A percentile compares a stretch with the other conserved stretches of the same genome.
These are phyloP conservation scores for Tenrec ecaudatus DNA, from an alignment of 2,113 vertebrate genomes.

Conservation along the genomic window DNA sequence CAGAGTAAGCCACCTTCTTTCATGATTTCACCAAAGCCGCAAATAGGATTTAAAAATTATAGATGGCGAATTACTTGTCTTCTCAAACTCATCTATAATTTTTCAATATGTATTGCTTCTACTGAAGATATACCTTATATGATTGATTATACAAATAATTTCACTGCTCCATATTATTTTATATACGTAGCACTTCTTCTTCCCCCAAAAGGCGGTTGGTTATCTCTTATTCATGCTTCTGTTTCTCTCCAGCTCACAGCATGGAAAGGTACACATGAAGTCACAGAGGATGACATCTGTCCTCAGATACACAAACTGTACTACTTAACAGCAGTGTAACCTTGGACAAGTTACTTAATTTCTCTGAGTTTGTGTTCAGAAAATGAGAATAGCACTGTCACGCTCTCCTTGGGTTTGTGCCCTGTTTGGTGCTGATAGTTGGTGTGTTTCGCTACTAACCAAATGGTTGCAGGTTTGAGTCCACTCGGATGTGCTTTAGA, in stretches of 20 bases:
- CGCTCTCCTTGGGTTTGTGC: background rate
- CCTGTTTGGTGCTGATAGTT: background rate
- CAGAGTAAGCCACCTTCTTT: background rate
- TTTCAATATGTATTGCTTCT: background rate
- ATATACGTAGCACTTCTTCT: background rate
- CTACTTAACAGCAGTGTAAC: background rate
- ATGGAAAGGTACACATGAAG: background rate
- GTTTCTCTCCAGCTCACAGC: background rate
- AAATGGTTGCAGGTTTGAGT: no score
- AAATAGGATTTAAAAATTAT: background rate
- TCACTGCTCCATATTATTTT: background rate
- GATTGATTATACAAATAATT: slow-evolving; percentile 13
- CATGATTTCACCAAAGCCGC: background rate
- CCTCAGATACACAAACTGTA: background rate
- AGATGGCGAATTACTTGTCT: no score
- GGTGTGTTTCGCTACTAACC: no score
- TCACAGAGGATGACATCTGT: background rate
- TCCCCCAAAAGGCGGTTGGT: background rate
- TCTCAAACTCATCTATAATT: background rate
- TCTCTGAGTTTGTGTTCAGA: background rate
- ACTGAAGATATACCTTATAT: background rate
- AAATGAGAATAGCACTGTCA: background rate
- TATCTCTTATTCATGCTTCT: background rate
- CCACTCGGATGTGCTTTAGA: no score
- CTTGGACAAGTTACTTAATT: background rate